Evolutionary conservation across 2,888 invertebrate genomes (phyloP), one percentile per base, ranked within the genome.

Genomic region (Tribolium freemani): DNA sequence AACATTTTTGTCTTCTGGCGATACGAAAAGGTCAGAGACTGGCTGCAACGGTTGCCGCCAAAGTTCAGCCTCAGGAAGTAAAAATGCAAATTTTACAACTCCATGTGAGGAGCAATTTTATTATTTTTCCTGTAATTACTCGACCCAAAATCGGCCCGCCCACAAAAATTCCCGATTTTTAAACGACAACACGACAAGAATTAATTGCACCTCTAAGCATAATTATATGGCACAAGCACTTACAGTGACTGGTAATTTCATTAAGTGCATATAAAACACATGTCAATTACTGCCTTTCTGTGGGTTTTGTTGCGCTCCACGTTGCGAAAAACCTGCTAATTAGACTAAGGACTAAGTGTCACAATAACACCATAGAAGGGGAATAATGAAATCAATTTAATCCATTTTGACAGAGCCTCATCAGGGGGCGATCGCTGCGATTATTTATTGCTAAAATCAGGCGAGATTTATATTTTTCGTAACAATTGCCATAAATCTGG

Each of bases 71-170:
- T 72, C 73, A 69, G 78, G 81, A 74, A 72, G 75, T 79, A 82
- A 82, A 82, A 82, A 82, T 83, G 82, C 77, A 81, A 82, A 82
- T 83, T 80, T 80, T 75, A 78, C 78, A 78, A 78, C 76, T 77
- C 75, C 79, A 77, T 77, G 75, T 75, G 76, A 75, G 76, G 77
- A 77, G 78, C 71, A 77, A 78, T 81, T 80, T 79, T 77, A 77
- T 78, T 78, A 76, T 78, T 79, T 78, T 60, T 75, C 71, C 73
- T 74, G 76, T 64, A 74, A 76, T 67, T 60, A 67, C 63, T 51
- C 66, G 58, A 56, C 30, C 56, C 38, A 10, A 67, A 60, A 72
- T 63, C 61, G 16, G 9, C 10, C 38, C 72, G 46, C 71, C 71
- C 45, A 66, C 71, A 8, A 45, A 45, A 6, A 58, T 71, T 63